These are phyloP conservation scores for Ips typographus DNA, from an alignment of 1,140 invertebrate genomes.

Conservation along the genomic window DNA sequence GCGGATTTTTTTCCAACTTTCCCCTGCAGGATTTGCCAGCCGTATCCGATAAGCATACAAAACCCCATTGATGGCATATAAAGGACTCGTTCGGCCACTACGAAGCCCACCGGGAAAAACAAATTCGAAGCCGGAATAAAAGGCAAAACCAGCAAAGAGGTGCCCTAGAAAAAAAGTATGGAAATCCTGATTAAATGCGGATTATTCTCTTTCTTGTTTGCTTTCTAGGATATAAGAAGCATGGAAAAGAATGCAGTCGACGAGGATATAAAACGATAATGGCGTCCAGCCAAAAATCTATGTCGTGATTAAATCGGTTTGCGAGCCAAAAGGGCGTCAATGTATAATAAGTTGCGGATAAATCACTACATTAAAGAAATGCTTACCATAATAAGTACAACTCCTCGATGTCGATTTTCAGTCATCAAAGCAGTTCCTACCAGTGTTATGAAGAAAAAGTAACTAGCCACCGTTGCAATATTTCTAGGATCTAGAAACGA, in stretches of 20 bases:
- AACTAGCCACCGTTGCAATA: conserved; percentile 77
- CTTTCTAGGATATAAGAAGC: neutral
- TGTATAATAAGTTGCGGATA: too few relatives aligned
- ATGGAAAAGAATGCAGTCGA: neutral
- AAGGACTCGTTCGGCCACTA: conserved; percentile 92
- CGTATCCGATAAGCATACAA: conserved; percentile 88
- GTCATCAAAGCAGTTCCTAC: conserved; percentile 66
- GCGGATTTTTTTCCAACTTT: conserved; percentile 62
- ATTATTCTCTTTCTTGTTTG: neutral
- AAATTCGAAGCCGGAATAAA: conserved; percentile 96
- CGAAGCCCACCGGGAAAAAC: conserved; percentile 97
- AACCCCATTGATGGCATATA: conserved; percentile 98
- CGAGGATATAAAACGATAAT: too few relatives aligned
- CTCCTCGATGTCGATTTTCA: conserved; percentile 66
- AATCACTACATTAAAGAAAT: too few relatives aligned
- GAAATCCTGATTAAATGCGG: conserved; percentile 1
- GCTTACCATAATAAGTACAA: conserved; percentile 79
- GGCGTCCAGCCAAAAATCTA: too few relatives aligned
- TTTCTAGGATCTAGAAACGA: conserved; percentile 81
- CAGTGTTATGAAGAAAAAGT: conserved; percentile 64
- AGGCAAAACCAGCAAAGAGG: conserved; percentile 84
- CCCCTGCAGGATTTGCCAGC: conserved; percentile 59
- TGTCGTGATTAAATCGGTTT: too few relatives aligned
- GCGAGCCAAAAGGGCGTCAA: too few relatives aligned
- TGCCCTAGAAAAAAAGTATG: conserved; percentile 62